Percentiles rank a stretch among this genome's conserved stretches.
phyloP scores from a whole-genome alignment of 2,888 invertebrate species.

The Diplolepis rosae region DNA sequence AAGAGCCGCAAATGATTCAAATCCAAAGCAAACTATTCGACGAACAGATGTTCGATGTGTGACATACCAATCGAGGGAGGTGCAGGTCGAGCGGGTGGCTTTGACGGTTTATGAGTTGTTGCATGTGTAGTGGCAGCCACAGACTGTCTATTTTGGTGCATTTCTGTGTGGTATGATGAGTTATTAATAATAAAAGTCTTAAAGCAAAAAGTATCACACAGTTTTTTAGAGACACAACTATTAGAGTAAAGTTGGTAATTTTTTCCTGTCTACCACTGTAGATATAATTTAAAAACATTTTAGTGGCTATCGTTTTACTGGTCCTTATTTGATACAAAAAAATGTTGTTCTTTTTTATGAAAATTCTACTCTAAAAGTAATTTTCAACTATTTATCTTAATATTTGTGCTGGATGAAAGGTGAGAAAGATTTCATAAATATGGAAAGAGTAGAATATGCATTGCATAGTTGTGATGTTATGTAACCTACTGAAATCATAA shows the following conservation, averaged over 20 bases:
- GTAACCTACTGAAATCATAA: neutral
- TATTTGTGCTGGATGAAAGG: too few species aligned
- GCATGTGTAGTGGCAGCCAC: constrained; percentile 68
- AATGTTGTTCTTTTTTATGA: too few species aligned
- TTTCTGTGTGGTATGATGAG: constrained; percentile 68
- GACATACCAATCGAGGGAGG: constrained; percentile 72
- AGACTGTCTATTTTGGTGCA: constrained; percentile 70
- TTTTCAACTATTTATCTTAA: too few species aligned
- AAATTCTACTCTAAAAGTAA: too few species aligned
- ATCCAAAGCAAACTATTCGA: constrained; percentile 44
- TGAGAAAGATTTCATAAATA: too few species aligned
- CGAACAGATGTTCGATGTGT: constrained; percentile 52
- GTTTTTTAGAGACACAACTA: neutral
- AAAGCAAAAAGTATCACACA: neutral
- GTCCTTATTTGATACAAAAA: too few species aligned
- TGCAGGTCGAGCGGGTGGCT: constrained; percentile 72
- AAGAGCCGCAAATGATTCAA: constrained; percentile 21
- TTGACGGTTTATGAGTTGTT: constrained; percentile 68
- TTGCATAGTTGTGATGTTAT: neutral
- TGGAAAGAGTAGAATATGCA: too few species aligned
- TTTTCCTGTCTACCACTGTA: too few species aligned
- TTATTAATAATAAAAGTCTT: constrained; percentile 52
- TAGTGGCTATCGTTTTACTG: too few species aligned
- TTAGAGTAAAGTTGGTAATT: too few species aligned
- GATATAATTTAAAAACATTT: too few species aligned